Percentiles rank a stretch among this genome's conserved stretches.
These are phyloP conservation scores for Caenorhabditis auriculariae DNA, from an alignment of 2,888 invertebrate genomes.

Conservation along the genomic window DNA sequence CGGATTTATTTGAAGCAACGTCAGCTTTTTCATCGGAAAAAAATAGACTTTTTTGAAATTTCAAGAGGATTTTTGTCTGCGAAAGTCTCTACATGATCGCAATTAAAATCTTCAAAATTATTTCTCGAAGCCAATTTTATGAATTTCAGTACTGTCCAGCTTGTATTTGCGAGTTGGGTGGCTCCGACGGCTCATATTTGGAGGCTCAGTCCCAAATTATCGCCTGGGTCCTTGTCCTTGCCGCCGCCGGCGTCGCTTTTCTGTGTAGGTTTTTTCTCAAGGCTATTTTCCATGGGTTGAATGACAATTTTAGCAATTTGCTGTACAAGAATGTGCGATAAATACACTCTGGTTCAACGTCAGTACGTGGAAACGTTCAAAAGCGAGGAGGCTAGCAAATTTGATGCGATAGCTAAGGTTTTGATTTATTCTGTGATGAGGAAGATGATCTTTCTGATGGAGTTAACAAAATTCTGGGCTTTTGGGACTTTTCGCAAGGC, in stretches of 20 bases:
- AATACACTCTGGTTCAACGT: conserved; percentile 54
- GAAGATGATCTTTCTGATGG: neutral
- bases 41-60: too few relatives aligned
- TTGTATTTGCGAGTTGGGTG: conserved; percentile 46
- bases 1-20: too few relatives aligned
- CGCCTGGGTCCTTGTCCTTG: conserved; percentile 47
- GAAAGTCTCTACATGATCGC: neutral
- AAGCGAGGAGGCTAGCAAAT: conserved; percentile 46
- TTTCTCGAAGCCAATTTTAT: neutral
- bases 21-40: neutral
- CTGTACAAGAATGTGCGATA: conserved; percentile 52
- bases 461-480: too few relatives aligned
- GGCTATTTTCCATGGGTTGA: too few relatives aligned
- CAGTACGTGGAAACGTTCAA: conserved; percentile 55
- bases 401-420: conserved; percentile 50
- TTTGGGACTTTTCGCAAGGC: too few relatives aligned
- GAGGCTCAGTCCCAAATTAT: conserved; percentile 52
- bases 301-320: conserved; percentile 46
- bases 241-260: conserved; percentile 37
- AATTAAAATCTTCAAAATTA: neutral
- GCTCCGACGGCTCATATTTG: conserved; percentile 36
- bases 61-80: too few relatives aligned
- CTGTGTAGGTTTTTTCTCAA: conserved; percentile 21
- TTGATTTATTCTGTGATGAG: conserved; percentile 6
- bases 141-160: conserved; percentile 46